A percentile compares a stretch with the other conserved stretches of the same genome.
These are phyloP conservation scores for Drosophila tanythrix DNA, from an alignment of 2,888 invertebrate species.

Conservation along the genomic window DNA sequence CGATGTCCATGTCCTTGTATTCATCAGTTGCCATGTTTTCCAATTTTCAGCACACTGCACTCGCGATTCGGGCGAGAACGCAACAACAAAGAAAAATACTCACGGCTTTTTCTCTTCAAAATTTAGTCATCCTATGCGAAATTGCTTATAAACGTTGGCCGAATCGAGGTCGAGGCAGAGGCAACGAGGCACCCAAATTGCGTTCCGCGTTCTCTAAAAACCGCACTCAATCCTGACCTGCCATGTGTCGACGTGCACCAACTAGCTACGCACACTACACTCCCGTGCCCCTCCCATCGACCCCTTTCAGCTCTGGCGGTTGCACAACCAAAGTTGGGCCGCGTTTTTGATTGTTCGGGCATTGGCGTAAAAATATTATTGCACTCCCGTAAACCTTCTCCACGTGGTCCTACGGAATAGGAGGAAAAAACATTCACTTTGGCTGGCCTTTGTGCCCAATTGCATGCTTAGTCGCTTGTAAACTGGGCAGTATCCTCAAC, in stretches of 20 bases:
- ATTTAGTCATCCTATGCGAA: conserved; percentile 81
- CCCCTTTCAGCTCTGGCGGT: conserved; percentile 47
- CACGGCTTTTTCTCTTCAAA: conserved; percentile 63
- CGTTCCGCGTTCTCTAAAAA: conserved; percentile 27
- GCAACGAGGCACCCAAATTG: background rate
- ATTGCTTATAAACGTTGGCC: conserved; percentile 75
- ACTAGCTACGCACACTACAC: conserved; percentile 17
- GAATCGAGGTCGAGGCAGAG: conserved; percentile 4
- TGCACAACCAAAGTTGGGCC: conserved; percentile 54
- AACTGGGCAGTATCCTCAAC: conserved; percentile 26
- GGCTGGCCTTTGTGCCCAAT: conserved; percentile 30
- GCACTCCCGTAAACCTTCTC: conserved; percentile 46
- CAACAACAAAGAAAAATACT: conserved; percentile 67
- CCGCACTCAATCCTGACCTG: conserved; percentile 63
- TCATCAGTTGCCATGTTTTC: conserved; percentile 70
- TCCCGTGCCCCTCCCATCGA: too few relatives aligned
- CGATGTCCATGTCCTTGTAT: conserved; percentile 42
- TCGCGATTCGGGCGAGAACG: conserved; percentile 47
- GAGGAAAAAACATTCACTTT: background rate
- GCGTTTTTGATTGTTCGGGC: conserved; percentile 56
- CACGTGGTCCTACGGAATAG: conserved; percentile 1
- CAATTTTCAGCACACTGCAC: conserved; percentile 70
- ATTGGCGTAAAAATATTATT: conserved; percentile 67
- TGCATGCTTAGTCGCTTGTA: conserved; percentile 45
- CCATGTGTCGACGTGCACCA: conserved; percentile 56